Conservation (phyloP, 92 coral and sea anemone genomes). For the Blastomussa wellsi region DNA sequence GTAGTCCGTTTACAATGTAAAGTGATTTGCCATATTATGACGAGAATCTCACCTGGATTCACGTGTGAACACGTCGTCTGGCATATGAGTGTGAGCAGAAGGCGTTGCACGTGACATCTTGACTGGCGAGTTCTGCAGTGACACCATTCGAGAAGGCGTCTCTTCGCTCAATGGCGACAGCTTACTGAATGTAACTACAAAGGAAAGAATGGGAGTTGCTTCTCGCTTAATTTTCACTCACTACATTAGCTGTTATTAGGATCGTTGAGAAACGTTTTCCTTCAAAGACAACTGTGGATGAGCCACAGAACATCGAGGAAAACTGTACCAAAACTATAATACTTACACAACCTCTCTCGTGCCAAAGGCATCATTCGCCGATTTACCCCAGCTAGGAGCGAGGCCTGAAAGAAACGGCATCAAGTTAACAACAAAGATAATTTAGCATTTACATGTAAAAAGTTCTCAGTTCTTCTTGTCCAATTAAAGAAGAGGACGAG, state of each 20-base stretch:
- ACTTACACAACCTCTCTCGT: conserved; percentile 73
- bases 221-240: background rate
- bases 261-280: background rate
- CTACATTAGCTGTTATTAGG: background rate
- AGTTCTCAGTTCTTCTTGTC: background rate
- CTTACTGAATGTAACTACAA: conserved; percentile 65
- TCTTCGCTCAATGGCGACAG: conserved; percentile 88
- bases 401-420: conserved; percentile 47
- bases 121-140: conserved; percentile 85
- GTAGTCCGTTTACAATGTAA: background rate
- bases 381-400: conserved; percentile 70
- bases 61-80: conserved; percentile 41
- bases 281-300: background rate
- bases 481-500: background rate
- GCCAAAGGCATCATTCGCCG: conserved; percentile 66
- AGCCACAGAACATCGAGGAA: background rate
- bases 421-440: background rate
- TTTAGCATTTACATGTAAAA: background rate
- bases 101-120: conserved; percentile 71
- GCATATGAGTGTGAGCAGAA: conserved; percentile 52
- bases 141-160: conserved; percentile 82
- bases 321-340: background rate
- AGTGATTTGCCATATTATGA: background rate
- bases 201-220: background rate
- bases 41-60: conserved; percentile 26